Evolutionary conservation across 1,140 invertebrate species (phyloP).

Genomic region (Ganaspis sp.): DNA sequence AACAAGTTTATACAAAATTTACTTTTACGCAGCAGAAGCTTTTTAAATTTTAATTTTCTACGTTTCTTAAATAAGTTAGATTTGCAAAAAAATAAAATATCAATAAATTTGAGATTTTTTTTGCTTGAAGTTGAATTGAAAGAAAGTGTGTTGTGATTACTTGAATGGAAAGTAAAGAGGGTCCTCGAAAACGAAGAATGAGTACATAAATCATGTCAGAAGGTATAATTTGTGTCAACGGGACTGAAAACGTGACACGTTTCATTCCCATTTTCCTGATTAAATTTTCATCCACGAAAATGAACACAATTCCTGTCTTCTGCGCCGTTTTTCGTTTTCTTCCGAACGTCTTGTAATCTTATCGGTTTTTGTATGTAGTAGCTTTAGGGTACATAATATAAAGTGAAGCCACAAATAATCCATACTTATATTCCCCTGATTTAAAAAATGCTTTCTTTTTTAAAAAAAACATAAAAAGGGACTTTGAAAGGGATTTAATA

Average conservation of each 20-base stretch:
- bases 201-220: not conserved
- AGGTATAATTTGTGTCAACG: not conserved
- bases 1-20: too few relatives aligned
- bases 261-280: constrained; percentile 19
- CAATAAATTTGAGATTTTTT: too few relatives aligned
- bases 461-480: not conserved
- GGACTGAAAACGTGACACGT: constrained; percentile 15
- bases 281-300: not conserved
- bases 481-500: too few relatives aligned
- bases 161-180: not conserved
- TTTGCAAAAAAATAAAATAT: too few relatives aligned
- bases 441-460: not conserved
- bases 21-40: too few relatives aligned
- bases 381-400: not conserved
- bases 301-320: not conserved
- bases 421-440: not conserved
- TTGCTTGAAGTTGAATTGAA: too few relatives aligned
- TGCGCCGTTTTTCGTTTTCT: not conserved
- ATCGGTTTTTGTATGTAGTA: not conserved
- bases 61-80: too few relatives aligned
- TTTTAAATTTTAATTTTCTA: too few relatives aligned
- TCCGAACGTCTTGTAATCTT: not conserved
- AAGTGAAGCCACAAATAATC: not conserved
- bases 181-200: not conserved
- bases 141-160: not conserved